phyloP scores from a whole-genome alignment of 2,797 vertebrate genomes.

The Falco rusticolus region DNA sequence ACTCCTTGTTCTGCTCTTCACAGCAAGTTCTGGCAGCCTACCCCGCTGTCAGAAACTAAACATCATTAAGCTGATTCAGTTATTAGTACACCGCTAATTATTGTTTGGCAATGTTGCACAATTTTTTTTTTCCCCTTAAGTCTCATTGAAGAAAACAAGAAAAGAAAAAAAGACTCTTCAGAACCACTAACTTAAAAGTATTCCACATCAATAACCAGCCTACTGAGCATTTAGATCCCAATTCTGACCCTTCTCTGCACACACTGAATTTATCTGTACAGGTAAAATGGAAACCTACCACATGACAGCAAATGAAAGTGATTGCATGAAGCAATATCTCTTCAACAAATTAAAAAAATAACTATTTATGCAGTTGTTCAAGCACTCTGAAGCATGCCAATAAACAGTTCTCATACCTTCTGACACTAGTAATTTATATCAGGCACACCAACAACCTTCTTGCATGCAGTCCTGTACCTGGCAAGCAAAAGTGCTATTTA shows the following conservation, averaged over 20 bases:
- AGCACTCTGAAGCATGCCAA: neutral
- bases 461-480: neutral
- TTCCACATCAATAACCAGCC: neutral
- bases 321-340: neutral
- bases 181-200: neutral
- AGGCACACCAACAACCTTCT: neutral
- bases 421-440: neutral
- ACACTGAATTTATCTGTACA: neutral
- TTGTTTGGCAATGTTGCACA: neutral
- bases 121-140: neutral
- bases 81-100: neutral
- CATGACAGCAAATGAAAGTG: neutral
- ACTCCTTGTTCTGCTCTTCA: neutral
- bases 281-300: neutral
- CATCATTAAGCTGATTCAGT: neutral
- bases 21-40: neutral
- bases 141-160: neutral
- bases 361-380: neutral
- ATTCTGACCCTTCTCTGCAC: neutral
- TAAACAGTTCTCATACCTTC: neutral
- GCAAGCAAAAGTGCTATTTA: constrained; percentile 4
- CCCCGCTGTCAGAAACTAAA: neutral
- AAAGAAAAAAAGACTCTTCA: neutral
- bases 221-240: neutral
- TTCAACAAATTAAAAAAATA: neutral